These are phyloP conservation scores for Pelusios castaneus DNA, from an alignment of 2,113 vertebrate species.

Conservation along the genomic window DNA sequence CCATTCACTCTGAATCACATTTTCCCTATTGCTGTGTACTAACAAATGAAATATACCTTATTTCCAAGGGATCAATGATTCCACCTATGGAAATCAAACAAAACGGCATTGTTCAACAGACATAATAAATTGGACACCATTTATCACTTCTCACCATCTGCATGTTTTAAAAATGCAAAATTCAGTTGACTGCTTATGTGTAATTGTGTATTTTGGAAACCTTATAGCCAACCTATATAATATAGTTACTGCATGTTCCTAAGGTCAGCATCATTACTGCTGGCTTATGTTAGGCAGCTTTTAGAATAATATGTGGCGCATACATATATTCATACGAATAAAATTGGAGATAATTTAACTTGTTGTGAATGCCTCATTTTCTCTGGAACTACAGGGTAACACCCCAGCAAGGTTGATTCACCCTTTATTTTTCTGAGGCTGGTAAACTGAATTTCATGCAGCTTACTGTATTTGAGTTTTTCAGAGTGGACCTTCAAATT, in stretches of 20 bases:
- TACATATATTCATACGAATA: fast-evolving
- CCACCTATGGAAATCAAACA: constrained; percentile 21
- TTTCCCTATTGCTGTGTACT: background rate
- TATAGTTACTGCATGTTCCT: background rate
- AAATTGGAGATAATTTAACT: background rate
- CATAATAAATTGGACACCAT: background rate
- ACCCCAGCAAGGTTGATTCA: background rate
- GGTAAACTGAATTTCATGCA: background rate
- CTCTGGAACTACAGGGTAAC: background rate
- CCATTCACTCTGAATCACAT: constrained; percentile 35
- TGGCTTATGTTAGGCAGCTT: background rate
- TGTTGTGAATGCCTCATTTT: background rate
- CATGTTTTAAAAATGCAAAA: background rate
- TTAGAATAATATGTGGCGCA: background rate
- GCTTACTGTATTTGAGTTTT: background rate
- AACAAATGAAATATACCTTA: constrained; percentile 16
- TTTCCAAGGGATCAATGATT: constrained; percentile 26
- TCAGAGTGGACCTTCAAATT: background rate
- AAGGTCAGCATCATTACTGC: background rate
- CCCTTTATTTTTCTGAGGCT: background rate
- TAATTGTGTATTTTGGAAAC: background rate
- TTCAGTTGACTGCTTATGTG: background rate
- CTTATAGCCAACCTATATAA: background rate
- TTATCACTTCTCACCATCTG: background rate
- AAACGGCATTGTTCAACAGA: background rate